A percentile compares a stretch with the other conserved stretches of the same genome.
phyloP scores from a whole-genome alignment of 2,888 invertebrate genomes.

The Agonopterix heracliana region DNA sequence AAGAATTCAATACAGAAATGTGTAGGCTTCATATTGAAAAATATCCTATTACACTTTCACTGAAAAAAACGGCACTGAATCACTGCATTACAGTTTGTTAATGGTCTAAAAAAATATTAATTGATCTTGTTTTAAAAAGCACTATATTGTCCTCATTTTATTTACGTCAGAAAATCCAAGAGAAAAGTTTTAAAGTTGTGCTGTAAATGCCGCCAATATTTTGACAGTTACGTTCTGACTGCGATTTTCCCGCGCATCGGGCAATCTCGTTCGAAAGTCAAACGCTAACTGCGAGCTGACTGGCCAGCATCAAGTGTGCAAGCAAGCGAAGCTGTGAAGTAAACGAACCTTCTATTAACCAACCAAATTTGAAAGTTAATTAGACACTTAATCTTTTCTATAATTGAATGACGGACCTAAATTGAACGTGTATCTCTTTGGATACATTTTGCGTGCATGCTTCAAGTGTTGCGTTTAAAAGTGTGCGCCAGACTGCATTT shows the following conservation, averaged over 20 bases:
- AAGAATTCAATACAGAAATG: conserved; percentile 42
- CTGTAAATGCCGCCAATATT: conserved; percentile 16
- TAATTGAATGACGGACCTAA: conserved; percentile 19
- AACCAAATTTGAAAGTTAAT: conserved; percentile 32
- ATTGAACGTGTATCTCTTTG: conserved; percentile 21
- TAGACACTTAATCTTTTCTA: conserved; percentile 25
- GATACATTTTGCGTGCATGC: conserved; percentile 9
- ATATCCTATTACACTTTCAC: conserved; percentile 60
- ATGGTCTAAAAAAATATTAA: conserved; percentile 16
- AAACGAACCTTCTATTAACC: conserved; percentile 38
- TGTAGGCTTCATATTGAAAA: conserved; percentile 50
- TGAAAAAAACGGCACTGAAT: conserved; percentile 34
- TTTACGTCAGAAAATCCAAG: conserved; percentile 11
- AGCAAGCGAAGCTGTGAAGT: conserved; percentile 29
- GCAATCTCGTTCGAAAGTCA: conserved; percentile 62
- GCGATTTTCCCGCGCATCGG: conserved; percentile 36
- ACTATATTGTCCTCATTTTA: conserved; percentile 20
- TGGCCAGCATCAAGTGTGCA: conserved; percentile 49
- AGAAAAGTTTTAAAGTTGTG: conserved; percentile 8
- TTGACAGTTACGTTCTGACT: conserved; percentile 17
- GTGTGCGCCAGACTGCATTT: conserved; percentile 13
- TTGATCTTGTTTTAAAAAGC: conserved; percentile 8
- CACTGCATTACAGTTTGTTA: conserved; percentile 36
- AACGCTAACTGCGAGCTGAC: conserved; percentile 54
- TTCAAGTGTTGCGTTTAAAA: conserved; percentile 2